Evolutionary conservation across 2,113 vertebrate species (phyloP).

Genomic region (Cyprinodon variegatus): DNA sequence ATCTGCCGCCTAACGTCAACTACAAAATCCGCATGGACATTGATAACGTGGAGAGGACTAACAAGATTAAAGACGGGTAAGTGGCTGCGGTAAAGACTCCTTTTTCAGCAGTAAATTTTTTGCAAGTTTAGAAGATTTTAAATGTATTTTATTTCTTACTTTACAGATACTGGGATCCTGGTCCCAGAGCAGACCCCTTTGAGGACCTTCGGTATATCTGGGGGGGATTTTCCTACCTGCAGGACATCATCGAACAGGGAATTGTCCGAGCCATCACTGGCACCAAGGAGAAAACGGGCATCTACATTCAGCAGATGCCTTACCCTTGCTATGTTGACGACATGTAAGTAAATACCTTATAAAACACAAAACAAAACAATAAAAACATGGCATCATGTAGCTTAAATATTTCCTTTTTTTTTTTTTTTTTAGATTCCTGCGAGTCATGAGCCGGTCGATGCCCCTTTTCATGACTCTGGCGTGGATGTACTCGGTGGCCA

Average conservation of each 20-base stretch:
- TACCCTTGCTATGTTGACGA: slow-evolving; percentile 98
- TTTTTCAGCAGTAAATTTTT: not conserved
- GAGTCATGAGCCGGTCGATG: slow-evolving; percentile 96
- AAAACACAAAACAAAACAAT: not conserved
- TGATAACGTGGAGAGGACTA: slow-evolving; percentile 97
- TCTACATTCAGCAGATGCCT: slow-evolving; percentile 98
- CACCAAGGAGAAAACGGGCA: slow-evolving; percentile 86
- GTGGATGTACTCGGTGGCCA: slow-evolving; percentile 98
- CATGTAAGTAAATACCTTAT: slow-evolving; percentile 81
- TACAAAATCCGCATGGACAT: slow-evolving; percentile 99
- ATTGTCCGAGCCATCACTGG: slow-evolving; percentile 92
- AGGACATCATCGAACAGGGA: slow-evolving; percentile 94
- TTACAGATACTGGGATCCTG: slow-evolving; percentile 95
- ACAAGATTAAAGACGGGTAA: slow-evolving; percentile 97
- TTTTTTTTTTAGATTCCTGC: slow-evolving; percentile 84
- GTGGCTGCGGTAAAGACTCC: not conserved
- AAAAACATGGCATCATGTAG: not conserved
- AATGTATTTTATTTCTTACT: not conserved
- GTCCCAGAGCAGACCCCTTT: slow-evolving; percentile 97
- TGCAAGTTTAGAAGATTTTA: not conserved
- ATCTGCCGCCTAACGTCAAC: slow-evolving; percentile 89
- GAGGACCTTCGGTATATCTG: slow-evolving; percentile 97
- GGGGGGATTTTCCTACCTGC: slow-evolving; percentile 96
- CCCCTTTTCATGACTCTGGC: slow-evolving; percentile 98
- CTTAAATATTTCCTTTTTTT: not conserved